Evolutionary conservation across 2,113 vertebrate genomes (phyloP), one percentile per base, ranked within the genome.

Genomic region (Herpetotheres cachinnans): DNA sequence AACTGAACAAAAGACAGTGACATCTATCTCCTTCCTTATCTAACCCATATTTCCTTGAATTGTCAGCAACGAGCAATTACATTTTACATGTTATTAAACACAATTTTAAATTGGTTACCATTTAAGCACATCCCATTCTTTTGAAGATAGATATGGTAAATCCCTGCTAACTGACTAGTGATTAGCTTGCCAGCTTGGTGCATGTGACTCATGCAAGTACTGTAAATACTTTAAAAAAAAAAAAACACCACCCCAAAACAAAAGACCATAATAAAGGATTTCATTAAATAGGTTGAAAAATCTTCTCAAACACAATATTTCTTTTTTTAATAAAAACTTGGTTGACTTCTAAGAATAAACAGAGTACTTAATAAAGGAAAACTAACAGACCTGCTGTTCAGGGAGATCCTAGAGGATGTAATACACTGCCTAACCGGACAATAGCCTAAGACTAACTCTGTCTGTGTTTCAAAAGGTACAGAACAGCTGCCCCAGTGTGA

Each of bases 1-100:
- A 96, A 95, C 62, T 40, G 29, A 96, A 96, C 91, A 97, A 97
- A 97, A 91, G 78, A 90, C 78, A 86, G 82, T 82, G 73, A 94
- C 93, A 94, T 95, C 93, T 93, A 87, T 95, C 91, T 95, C 70
- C 89, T 95, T 94, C 94, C 91, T 93, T 77, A 93, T 95, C 91
- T 89, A 93, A 92, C 54, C 29, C 58, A 0, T 73, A 82, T 95
- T 96, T 97, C 95, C 96, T 97, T 77, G 73, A 79, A 96, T 95
- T 95, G 94, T 97, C 78, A 89, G 87, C 81, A 89, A 90, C 3
- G 27, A 91, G 77, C 69, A 86, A 80, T 89, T 76, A 85, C 5
- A 82, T 76, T 93, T 87, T 55, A 80, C 67, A 87, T 58, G 42
- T 56, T 87, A 89, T 80, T 94, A 91, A 96, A 89, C 84, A 95